Percentiles rank a stretch among this genome's conserved stretches.
Evolutionary conservation across 2,888 invertebrate species (phyloP).

Genomic region (Hirtodrosophila confusa): DNA sequence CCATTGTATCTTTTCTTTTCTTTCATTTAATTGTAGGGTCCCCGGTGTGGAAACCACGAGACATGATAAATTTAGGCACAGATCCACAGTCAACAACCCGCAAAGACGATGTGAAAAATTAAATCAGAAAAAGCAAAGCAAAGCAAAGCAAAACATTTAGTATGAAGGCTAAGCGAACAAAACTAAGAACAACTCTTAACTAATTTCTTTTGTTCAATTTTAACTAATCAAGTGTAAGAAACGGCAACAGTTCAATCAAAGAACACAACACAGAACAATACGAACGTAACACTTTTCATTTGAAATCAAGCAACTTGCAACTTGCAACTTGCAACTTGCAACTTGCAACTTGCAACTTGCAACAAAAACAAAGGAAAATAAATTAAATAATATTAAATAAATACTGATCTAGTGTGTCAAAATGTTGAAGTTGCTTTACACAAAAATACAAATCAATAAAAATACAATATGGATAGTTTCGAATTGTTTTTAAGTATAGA

Average conservation of each 20-base stretch:
- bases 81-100: conserved; percentile 85
- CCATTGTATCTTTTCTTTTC: conserved; percentile 84
- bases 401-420: conserved; percentile 15
- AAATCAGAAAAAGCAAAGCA: conserved; percentile 69
- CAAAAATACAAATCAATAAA: conserved; percentile 1
- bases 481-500: conserved; percentile 40
- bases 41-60: conserved; percentile 99
- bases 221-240: conserved; percentile 66
- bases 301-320: conserved; percentile 25
- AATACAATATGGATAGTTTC: conserved; percentile 38
- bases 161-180: conserved; percentile 12
- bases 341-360: conserved; percentile 33
- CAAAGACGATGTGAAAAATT: conserved; percentile 85
- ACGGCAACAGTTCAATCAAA: conserved; percentile 52
- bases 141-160: conserved; percentile 51
- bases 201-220: conserved; percentile 60
- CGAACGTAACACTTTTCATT: conserved; percentile 36
- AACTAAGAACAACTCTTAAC: conserved; percentile 42
- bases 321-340: conserved; percentile 34
- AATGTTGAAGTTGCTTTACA: conserved; percentile 44
- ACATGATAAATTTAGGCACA: conserved; percentile 88
- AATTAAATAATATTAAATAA: conserved; percentile 19
- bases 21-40: conserved; percentile 92
- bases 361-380: conserved; percentile 1
- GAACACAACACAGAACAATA: conserved; percentile 42